phyloP scores from a whole-genome alignment of 2,113 vertebrate species.

The Butorides virescens region DNA sequence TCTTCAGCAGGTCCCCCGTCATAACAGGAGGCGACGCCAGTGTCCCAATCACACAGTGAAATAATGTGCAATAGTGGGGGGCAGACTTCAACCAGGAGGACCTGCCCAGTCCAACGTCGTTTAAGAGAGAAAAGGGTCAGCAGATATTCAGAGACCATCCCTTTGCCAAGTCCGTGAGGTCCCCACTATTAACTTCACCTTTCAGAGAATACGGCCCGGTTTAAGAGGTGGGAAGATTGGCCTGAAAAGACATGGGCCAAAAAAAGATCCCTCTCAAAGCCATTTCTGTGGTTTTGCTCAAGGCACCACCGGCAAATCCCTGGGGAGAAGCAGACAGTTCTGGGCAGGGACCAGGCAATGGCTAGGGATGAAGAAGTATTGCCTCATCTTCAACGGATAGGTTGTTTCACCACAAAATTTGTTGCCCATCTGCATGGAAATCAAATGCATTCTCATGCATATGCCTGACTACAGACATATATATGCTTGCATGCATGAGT shows the following conservation, averaged over 20 bases:
- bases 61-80: background rate
- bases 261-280: background rate
- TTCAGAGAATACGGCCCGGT: background rate
- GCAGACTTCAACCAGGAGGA: background rate
- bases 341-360: background rate
- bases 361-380: background rate
- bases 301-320: background rate
- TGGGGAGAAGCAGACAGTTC: background rate
- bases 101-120: accelerated
- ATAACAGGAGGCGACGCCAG: background rate
- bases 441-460: background rate
- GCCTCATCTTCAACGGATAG: background rate
- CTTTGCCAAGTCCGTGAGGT: background rate
- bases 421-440: background rate
- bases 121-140: background rate
- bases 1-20: background rate
- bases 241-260: background rate
- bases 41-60: background rate
- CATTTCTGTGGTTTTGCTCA: background rate
- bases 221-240: background rate
- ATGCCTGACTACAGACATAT: background rate
- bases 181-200: background rate
- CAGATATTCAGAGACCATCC: background rate
- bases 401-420: background rate
- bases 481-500: accelerated